Percentiles rank a stretch among this genome's conserved stretches.
Conservation (phyloP, 2,113 vertebrate species). For the Mobula hypostoma region DNA sequence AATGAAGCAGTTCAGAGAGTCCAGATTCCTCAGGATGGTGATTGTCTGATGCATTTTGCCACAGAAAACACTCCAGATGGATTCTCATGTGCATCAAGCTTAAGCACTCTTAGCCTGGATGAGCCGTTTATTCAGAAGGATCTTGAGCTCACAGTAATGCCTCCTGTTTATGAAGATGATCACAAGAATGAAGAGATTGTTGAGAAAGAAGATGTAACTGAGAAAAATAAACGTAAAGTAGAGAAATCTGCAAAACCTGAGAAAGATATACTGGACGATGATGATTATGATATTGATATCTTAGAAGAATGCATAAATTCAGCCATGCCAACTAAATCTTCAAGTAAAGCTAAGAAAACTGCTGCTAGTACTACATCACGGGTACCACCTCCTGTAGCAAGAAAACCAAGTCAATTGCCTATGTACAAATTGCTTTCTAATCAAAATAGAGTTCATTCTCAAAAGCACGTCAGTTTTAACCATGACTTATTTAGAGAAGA, state of each 20-base stretch:
- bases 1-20: slow-evolving; percentile 75
- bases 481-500: slow-evolving; percentile 68
- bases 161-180: slow-evolving; percentile 78
- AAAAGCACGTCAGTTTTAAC: slow-evolving; percentile 71
- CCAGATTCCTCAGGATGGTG: slow-evolving; percentile 72
- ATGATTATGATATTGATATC: slow-evolving; percentile 83
- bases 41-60: slow-evolving; percentile 85
- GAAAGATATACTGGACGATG: slow-evolving; percentile 79
- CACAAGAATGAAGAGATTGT: slow-evolving; percentile 68
- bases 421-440: slow-evolving; percentile 86
- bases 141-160: slow-evolving; percentile 76
- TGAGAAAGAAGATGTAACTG: slow-evolving; percentile 56
- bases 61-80: slow-evolving; percentile 94
- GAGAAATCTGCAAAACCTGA: slow-evolving; percentile 62
- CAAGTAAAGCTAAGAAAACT: slow-evolving; percentile 83
- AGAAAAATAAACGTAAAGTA: slow-evolving; percentile 55
- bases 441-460: slow-evolving; percentile 65
- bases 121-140: slow-evolving; percentile 89
- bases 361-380: slow-evolving; percentile 60
- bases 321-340: slow-evolving; percentile 95
- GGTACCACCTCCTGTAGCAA: slow-evolving; percentile 67
- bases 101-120: slow-evolving; percentile 89
- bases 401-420: slow-evolving; percentile 87
- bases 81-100: slow-evolving; percentile 88
- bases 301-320: slow-evolving; percentile 94